These are phyloP conservation scores for Tribolium freemani DNA, from an alignment of 2,888 invertebrate genomes.

Conservation along the genomic window DNA sequence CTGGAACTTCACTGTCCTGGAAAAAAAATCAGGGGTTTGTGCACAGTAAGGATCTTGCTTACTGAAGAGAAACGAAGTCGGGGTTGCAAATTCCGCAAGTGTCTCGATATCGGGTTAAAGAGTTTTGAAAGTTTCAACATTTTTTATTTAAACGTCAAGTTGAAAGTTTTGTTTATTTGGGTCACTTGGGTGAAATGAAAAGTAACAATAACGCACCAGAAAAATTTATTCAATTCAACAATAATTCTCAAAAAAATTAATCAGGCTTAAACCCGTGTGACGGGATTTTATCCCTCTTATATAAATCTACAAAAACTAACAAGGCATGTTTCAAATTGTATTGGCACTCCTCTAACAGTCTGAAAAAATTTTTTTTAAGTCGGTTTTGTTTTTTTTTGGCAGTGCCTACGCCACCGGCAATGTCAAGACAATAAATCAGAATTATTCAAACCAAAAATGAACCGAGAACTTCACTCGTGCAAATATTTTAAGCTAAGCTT, in stretches of 20 bases:
- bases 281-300: slow-evolving; percentile 63
- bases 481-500: no score
- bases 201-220: neutral
- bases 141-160: neutral
- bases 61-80: neutral
- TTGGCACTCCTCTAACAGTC: slow-evolving; percentile 75
- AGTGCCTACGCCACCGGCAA: neutral
- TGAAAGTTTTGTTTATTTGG: neutral
- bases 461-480: no score
- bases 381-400: no score
- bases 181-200: neutral
- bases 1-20: slow-evolving; percentile 45
- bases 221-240: neutral
- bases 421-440: neutral
- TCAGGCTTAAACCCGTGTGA: neutral
- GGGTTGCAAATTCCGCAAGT: neutral
- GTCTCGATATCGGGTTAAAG: neutral
- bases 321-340: slow-evolving; percentile 75
- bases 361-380: slow-evolving; percentile 59
- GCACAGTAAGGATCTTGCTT: neutral
- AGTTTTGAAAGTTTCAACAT: slow-evolving; percentile 1
- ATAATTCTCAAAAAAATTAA: neutral
- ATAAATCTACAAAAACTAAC: slow-evolving; percentile 67
- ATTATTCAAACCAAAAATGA: no score
- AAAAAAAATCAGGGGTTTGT: neutral